Conservation (phyloP, 2,888 invertebrate genomes). For the Incurvaria masculella region DNA sequence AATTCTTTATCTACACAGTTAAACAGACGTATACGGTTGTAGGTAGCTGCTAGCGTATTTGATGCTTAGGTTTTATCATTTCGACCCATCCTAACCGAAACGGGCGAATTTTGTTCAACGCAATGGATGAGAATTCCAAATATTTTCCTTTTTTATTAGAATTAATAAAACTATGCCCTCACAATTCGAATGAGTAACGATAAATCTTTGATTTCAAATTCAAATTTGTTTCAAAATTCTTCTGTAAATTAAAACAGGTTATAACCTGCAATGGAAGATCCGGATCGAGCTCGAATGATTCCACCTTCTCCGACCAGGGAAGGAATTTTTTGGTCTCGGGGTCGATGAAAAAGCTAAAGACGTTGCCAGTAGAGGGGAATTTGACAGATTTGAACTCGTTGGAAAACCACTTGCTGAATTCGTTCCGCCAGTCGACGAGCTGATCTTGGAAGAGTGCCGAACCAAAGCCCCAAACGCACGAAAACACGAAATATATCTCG, state of each 20-base stretch:
- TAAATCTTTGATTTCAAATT: background rate
- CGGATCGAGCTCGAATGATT: constrained; percentile 75
- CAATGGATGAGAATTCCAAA: no score
- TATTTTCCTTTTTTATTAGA: no score
- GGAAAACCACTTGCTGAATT: constrained; percentile 94
- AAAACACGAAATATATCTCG: constrained; percentile 91
- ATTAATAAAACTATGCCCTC: no score
- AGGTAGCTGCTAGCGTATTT: no score
- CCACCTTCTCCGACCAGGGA: constrained; percentile 84
- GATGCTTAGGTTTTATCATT: no score
- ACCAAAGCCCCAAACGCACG: constrained; percentile 91
- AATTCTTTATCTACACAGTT: no score
- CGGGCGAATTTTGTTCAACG: no score
- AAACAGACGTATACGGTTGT: no score
- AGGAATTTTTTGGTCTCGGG: constrained; percentile 78
- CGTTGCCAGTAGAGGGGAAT: constrained; percentile 78
- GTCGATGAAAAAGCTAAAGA: constrained; percentile 90
- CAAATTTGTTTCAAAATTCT: background rate
- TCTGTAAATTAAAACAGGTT: background rate
- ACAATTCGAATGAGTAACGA: no score
- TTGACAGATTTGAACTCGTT: constrained; percentile 90
- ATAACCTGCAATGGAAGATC: constrained; percentile 83
- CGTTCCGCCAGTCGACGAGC: constrained; percentile 86
- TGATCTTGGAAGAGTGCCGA: constrained; percentile 90
- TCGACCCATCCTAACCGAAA: no score